phyloP scores from a whole-genome alignment of 2,113 vertebrate species.

The Nannobrachium achirus region DNA sequence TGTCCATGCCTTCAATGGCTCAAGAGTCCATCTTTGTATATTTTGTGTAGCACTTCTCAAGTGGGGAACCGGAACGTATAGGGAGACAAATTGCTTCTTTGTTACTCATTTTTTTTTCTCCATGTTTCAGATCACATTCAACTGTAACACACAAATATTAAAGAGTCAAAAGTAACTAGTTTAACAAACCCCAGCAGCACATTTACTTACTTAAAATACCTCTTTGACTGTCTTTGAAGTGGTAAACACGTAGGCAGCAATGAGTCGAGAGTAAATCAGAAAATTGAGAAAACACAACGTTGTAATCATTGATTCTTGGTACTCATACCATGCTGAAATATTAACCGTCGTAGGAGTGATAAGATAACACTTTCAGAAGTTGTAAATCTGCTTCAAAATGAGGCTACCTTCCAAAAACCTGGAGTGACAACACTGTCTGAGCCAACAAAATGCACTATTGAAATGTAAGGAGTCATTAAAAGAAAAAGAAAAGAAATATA shows the following conservation, averaged over 20 bases:
- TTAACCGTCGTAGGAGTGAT: slow-evolving; percentile 25
- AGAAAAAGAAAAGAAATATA: background rate
- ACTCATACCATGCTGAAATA: slow-evolving; percentile 27
- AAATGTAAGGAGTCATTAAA: slow-evolving; percentile 61
- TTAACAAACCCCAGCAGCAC: slow-evolving; percentile 50
- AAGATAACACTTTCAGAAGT: slow-evolving; percentile 53
- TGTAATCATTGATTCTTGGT: background rate
- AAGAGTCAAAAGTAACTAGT: slow-evolving; percentile 17
- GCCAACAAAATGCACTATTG: slow-evolving; percentile 38
- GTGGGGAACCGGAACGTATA: slow-evolving; percentile 53
- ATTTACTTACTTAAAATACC: slow-evolving; percentile 24
- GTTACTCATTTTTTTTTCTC: slow-evolving; percentile 32
- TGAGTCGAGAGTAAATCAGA: slow-evolving; percentile 17
- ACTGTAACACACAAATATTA: slow-evolving; percentile 43
- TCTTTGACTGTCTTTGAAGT: slow-evolving; percentile 33
- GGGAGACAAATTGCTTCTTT: slow-evolving; percentile 66
- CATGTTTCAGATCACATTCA: slow-evolving; percentile 56
- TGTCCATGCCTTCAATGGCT: slow-evolving; percentile 69
- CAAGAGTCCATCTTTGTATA: slow-evolving; percentile 41
- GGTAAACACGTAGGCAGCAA: slow-evolving; percentile 33
- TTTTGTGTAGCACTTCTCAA: slow-evolving; percentile 51
- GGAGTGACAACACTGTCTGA: slow-evolving; percentile 1
- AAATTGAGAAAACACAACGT: background rate
- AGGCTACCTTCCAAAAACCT: slow-evolving; percentile 16
- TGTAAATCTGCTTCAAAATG: slow-evolving; percentile 29